Conservation (phyloP, 2,113 vertebrate genomes). For the Cairina moschata region DNA sequence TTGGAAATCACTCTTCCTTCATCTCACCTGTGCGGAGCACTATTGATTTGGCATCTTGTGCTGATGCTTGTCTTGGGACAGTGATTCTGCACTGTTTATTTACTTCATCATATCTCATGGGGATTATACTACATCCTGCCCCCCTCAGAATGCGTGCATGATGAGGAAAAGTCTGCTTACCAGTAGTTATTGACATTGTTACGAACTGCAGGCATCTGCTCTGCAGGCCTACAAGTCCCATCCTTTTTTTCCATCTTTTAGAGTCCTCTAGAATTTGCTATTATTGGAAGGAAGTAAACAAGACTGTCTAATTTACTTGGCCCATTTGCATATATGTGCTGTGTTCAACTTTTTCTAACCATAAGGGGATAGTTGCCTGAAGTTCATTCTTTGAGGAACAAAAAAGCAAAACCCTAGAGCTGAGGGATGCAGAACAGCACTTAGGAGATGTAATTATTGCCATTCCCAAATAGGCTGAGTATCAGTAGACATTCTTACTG, state of each 20-base stretch:
- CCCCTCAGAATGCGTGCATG: background rate
- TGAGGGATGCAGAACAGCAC: background rate
- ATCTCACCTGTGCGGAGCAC: background rate
- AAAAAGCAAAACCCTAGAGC: background rate
- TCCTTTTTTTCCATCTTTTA: background rate
- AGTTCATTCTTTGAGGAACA: background rate
- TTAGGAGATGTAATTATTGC: background rate
- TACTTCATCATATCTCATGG: background rate
- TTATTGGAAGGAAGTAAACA: background rate
- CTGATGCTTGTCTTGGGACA: background rate
- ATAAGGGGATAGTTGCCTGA: accelerated
- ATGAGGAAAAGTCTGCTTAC: background rate
- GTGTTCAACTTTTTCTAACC: background rate
- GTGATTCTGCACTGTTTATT: background rate
- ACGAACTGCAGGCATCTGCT: background rate
- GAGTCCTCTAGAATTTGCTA: background rate
- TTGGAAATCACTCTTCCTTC: background rate
- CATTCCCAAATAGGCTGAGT: background rate
- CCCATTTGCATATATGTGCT: background rate
- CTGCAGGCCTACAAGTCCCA: background rate
- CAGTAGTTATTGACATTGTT: background rate
- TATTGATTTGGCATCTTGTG: background rate
- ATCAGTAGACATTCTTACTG: background rate
- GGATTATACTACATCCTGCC: background rate
- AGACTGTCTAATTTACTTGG: background rate